These are phyloP conservation scores for Oscheius onirici DNA, from an alignment of 2,888 invertebrate genomes.

Conservation along the genomic window DNA sequence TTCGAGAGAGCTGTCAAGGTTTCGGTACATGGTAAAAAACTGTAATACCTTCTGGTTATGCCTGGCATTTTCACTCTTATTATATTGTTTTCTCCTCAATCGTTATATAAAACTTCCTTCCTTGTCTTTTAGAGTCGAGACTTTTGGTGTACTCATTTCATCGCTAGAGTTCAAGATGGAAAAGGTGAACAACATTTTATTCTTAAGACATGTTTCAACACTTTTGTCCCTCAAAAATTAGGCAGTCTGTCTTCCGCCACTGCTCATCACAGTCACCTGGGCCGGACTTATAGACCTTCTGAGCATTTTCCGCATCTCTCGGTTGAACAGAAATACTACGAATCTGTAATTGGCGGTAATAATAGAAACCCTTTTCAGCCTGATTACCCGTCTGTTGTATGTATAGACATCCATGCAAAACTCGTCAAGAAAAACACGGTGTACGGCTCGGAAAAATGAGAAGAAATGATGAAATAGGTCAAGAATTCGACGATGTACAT, in stretches of 20 bases:
- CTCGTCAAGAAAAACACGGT: slow-evolving; percentile 23
- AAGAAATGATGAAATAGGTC: slow-evolving; percentile 23
- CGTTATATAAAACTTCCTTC: too few relatives aligned
- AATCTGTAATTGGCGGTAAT: neutral
- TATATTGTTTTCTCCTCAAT: too few relatives aligned
- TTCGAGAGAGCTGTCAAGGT: too few relatives aligned
- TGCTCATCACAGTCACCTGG: neutral
- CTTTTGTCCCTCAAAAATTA: too few relatives aligned
- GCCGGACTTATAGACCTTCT: neutral
- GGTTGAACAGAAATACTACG: slow-evolving; percentile 24
- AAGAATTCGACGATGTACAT: slow-evolving; percentile 30
- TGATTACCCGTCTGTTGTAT: slow-evolving; percentile 22
- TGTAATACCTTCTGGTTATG: too few relatives aligned
- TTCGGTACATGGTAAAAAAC: too few relatives aligned
- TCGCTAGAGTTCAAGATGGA: too few relatives aligned
- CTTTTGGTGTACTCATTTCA: too few relatives aligned
- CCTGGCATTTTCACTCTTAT: too few relatives aligned
- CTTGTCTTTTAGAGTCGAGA: too few relatives aligned
- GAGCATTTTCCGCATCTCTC: slow-evolving; percentile 15
- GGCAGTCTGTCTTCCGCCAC: neutral
- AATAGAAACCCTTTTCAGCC: neutral
- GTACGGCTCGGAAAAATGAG: slow-evolving; percentile 3
- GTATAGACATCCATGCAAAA: slow-evolving; percentile 19
- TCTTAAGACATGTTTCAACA: too few relatives aligned
- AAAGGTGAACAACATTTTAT: too few relatives aligned